Evolutionary conservation across 2,888 invertebrate genomes (phyloP).

Genomic region (Meghimatium bilineatum): DNA sequence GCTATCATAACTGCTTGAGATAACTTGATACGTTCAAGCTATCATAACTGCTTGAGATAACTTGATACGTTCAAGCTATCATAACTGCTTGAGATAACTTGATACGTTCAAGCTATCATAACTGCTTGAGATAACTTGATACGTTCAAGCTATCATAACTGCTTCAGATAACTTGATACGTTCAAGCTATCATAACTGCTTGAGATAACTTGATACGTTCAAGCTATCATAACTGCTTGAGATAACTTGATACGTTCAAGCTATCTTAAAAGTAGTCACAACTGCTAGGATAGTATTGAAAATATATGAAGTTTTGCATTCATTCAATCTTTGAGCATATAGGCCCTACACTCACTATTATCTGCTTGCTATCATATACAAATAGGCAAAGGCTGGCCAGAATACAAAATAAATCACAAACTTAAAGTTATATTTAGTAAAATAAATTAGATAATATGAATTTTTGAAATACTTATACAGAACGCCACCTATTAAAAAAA

Average conservation of each 20-base stretch:
- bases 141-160: not conserved
- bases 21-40: not conserved
- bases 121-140: not conserved
- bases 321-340: too few relatives aligned
- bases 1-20: not conserved
- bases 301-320: not conserved
- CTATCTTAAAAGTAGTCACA: not conserved
- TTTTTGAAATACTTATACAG: too few relatives aligned
- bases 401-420: too few relatives aligned
- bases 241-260: not conserved
- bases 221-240: not conserved
- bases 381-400: not conserved
- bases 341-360: too few relatives aligned
- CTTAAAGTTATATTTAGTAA: too few relatives aligned
- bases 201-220: not conserved
- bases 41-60: not conserved
- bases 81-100: not conserved
- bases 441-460: too few relatives aligned
- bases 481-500: too few relatives aligned
- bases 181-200: not conserved
- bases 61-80: not conserved
- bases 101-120: not conserved
- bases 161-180: not conserved
- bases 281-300: not conserved
- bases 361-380: not conserved